Base-by-base conservation (phyloP, 2,888 invertebrate genomes). In the Ennomos erosarius region DNA sequence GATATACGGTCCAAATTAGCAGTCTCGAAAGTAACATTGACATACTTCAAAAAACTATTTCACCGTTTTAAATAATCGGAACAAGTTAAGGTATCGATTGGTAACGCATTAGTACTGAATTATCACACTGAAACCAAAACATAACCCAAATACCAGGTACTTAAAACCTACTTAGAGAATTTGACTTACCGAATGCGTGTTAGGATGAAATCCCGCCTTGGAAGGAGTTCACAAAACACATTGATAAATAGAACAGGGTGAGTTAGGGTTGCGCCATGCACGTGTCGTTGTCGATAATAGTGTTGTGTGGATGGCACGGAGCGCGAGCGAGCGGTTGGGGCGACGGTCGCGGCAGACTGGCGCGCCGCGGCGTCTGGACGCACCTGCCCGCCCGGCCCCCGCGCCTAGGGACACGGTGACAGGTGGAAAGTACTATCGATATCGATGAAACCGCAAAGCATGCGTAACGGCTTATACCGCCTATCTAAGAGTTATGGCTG, bases 331-430 rank as follows among this genome's bases (percentile, higher is more conserved):
- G 86, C 78, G 77, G 74, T 84, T 83, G 75, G 70, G 73, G 76
- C 82, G 82, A 76, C 68, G 79, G 80, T 79, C 89, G 89, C 88
- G 89, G 76, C 79, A 85, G 87, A 90, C 91, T 91, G 89, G 85
- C 90, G 90, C 91, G 90, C 89, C 91, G 87, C 81, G 75, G 83
- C 84, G 91, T 91, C 91, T 90, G 81, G 74, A 62, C 79, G 81
- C 88, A 87, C 88, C 89, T 87, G 88, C 86, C 78, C 89, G 87
- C 86, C 88, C 90, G 84, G 73, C 84, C 85, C 84, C 85, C 83
- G 79, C 83, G 67, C 63, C 62, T 84, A 87, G 85, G 77, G 86
- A 80, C 84, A 85, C 85, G 84, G 85, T 77, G 86, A 80, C 84
- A 85, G 85, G 84, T 83, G 83, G 72, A 77, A 73, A 73, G 67